These are phyloP conservation scores for Cantharis lateralis DNA, from an alignment of 2,888 invertebrate genomes.

Conservation along the genomic window DNA sequence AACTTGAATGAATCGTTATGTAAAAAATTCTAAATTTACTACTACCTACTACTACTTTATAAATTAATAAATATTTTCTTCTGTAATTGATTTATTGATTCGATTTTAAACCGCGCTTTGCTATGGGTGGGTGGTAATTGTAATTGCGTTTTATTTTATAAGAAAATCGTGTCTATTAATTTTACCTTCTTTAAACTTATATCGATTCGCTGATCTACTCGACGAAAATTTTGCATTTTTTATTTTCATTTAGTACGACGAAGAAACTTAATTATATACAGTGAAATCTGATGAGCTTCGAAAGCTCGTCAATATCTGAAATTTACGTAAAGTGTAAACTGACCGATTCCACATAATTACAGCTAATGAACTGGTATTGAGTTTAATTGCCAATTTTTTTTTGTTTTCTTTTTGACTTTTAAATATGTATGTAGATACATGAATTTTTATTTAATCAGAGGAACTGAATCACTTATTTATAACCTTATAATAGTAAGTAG, in stretches of 20 bases:
- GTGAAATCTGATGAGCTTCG: background rate
- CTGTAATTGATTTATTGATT: background rate
- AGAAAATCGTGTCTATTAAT: background rate
- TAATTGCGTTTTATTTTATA: background rate
- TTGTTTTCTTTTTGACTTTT: background rate
- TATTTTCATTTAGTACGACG: background rate
- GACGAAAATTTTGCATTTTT: background rate
- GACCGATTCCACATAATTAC: background rate
- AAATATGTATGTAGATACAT: background rate
- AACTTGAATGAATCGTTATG: background rate
- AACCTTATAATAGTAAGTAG: background rate
- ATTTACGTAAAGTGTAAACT: background rate
- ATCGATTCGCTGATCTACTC: background rate
- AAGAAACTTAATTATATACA: background rate
- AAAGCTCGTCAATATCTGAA: background rate
- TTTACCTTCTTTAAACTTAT: background rate
- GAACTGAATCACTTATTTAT: background rate
- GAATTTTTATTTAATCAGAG: background rate
- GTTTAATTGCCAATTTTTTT: background rate
- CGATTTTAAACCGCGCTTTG: background rate
- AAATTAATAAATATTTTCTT: background rate
- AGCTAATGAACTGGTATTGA: background rate
- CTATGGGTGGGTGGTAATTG: background rate
- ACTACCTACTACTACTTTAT: background rate
- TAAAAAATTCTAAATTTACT: background rate